Conservation (phyloP, 2,888 invertebrate species). For the Xanthostigma xanthostigma region DNA sequence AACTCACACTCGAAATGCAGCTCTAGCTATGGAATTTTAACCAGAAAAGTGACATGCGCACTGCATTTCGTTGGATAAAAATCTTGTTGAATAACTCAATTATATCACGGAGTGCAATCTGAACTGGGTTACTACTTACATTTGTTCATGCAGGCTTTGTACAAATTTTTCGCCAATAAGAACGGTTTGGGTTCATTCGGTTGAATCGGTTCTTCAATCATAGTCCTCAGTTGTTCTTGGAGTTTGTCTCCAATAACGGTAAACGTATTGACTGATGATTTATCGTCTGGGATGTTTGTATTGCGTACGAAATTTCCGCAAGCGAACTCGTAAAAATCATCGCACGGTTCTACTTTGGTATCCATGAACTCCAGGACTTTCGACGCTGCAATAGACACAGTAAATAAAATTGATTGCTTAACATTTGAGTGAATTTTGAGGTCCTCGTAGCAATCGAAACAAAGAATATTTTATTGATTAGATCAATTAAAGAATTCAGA, state of each 20-base stretch:
- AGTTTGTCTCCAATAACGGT: slow-evolving; percentile 59
- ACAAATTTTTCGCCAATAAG: slow-evolving; percentile 64
- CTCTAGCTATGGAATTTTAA: too few relatives aligned
- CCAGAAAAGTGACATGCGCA: too few relatives aligned
- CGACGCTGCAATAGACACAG: slow-evolving; percentile 35
- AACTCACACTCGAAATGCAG: too few relatives aligned
- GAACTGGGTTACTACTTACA: too few relatives aligned
- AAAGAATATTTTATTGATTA: slow-evolving; percentile 4
- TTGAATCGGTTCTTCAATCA: slow-evolving; percentile 49
- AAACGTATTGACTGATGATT: slow-evolving; percentile 62
- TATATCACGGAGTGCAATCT: too few relatives aligned
- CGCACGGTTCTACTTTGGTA: slow-evolving; percentile 55
- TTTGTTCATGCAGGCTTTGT: slow-evolving; percentile 78
- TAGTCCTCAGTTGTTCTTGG: slow-evolving; percentile 53
- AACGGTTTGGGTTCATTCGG: slow-evolving; percentile 53
- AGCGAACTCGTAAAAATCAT: slow-evolving; percentile 68
- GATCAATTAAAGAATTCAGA: not conserved
- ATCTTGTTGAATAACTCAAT: too few relatives aligned
- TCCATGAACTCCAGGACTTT: slow-evolving; percentile 58
- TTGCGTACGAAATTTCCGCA: slow-evolving; percentile 60
- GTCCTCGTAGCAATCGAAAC: not conserved
- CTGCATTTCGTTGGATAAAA: too few relatives aligned
- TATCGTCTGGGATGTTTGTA: slow-evolving; percentile 66
- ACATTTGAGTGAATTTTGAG: not conserved
- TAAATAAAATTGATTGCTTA: not conserved